Evolutionary conservation across 2,113 vertebrate species (phyloP), one percentile per base, ranked within the genome.

Genomic region (Meriones unguiculatus): DNA sequence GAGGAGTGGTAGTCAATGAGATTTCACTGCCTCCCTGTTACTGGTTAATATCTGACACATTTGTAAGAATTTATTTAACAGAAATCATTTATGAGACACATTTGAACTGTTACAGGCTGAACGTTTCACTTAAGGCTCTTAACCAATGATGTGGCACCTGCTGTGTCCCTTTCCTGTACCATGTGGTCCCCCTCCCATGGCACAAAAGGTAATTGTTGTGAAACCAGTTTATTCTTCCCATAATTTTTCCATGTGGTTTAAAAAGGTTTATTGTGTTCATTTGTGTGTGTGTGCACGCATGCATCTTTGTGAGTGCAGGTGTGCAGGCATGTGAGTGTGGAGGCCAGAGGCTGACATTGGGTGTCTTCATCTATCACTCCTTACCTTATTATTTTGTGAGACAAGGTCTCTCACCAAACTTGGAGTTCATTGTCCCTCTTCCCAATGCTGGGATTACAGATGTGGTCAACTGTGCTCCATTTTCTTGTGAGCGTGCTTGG

Each of bases 21-120:
- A 15, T 78, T 93, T 70, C 38, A 82, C 25, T 59, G 81, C 30
- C 17, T 38, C 32, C 8, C 10, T 82, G 89, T 80, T 78, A 77
- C 62, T 78, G 24, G 87, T 80, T 93, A 87, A n/a, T 46, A 76
- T 75, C 90, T 94, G 15, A 78, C 54, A 91, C 8, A 50, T 88
- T 50, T 76, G 18, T 89, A 81, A 86, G n/a, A 64, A 84, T 91
- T 84, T 62, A 85, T 86, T 2, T 41, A 87, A 77, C 28, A 78
- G 52, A 62, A 91, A 64, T 62, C 72, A 54, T 57, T 64, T 77
- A 73, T 62, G 72, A 89, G 59, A 54, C 17, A 52, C 41, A 41
- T 64, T 87, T 57, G 28, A 95, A 57, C 14, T 80, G 24, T 75
- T 75, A 62, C 46, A 89, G 87, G 92, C 4, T 32, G 52, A 92